These are phyloP conservation scores for Ophiothrix spiculata DNA, from an alignment of 35 echinoderm and acorn worm genomes.

Conservation along the genomic window DNA sequence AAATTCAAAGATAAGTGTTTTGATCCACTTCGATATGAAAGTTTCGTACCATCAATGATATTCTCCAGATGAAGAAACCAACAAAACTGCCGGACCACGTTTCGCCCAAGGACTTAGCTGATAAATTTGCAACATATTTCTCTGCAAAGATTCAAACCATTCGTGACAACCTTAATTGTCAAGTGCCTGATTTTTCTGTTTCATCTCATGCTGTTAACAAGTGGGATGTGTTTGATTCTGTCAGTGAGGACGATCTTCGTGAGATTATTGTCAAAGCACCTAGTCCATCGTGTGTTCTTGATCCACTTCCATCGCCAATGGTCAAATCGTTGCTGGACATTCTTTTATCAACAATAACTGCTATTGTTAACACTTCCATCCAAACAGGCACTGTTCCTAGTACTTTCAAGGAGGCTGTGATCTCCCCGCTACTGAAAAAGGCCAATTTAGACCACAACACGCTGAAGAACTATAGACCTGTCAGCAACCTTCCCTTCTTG, in stretches of 20 bases:
- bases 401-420: constrained; percentile 17
- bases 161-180: neutral
- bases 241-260: constrained; percentile 15
- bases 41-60: constrained; percentile 18
- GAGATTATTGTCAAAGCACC: constrained; percentile 21
- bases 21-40: too few relatives aligned
- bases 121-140: constrained; percentile 27
- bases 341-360: constrained; percentile 15
- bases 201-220: too few relatives aligned
- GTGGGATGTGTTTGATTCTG: neutral
- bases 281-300: constrained; percentile 41
- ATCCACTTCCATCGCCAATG: constrained; percentile 47
- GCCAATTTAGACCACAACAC: constrained; percentile 20
- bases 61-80: constrained; percentile 38
- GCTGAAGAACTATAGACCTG: constrained; percentile 31
- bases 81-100: constrained; percentile 44
- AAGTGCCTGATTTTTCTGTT: neutral
- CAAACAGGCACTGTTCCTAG: neutral
- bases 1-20: too few relatives aligned
- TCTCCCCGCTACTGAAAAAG: constrained; percentile 22
- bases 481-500: constrained; percentile 34
- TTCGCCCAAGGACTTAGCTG: constrained; percentile 17
- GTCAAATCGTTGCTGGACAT: constrained; percentile 3
- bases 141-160: constrained; percentile 31
- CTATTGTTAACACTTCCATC: neutral